Percentiles rank a stretch among this genome's conserved stretches.
phyloP scores from a whole-genome alignment of 1,140 invertebrate species.

The Heliconius congener region DNA sequence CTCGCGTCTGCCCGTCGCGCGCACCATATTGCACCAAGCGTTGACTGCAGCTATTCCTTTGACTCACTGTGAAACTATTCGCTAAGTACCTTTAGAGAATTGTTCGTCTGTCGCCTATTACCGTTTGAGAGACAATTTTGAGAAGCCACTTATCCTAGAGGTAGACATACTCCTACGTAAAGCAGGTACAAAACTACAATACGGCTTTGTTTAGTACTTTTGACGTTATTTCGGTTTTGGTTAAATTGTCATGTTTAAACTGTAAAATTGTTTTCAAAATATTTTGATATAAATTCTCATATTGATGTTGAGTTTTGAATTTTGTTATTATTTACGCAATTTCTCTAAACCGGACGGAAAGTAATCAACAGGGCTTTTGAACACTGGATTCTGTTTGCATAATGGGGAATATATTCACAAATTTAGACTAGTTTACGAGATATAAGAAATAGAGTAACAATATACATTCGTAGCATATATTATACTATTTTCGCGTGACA shows the following conservation, averaged over 20 bases:
- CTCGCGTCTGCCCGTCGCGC: constrained; percentile 14
- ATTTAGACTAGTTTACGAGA: too few species aligned
- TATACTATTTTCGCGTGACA: too few species aligned
- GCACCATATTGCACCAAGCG: constrained; percentile 32
- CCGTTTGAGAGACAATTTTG: constrained; percentile 55
- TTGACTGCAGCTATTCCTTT: constrained; percentile 44
- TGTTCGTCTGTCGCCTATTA: constrained; percentile 54
- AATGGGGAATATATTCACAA: too few species aligned
- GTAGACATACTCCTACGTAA: constrained; percentile 35
- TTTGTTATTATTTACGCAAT: too few species aligned
- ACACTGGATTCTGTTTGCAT: too few species aligned
- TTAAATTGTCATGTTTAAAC: not conserved
- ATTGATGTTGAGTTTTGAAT: not conserved
- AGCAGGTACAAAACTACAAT: constrained; percentile 42
- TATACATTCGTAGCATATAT: too few species aligned
- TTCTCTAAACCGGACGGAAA: too few species aligned
- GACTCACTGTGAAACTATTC: constrained; percentile 52
- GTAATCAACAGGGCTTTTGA: too few species aligned
- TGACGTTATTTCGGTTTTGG: not conserved
- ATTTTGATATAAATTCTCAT: not conserved
- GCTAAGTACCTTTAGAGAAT: constrained; percentile 48
- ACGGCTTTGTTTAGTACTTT: constrained; percentile 8
- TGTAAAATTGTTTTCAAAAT: not conserved
- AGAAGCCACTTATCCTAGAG: constrained; percentile 53
- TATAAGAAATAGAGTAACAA: too few species aligned